Evolutionary conservation across 2,797 vertebrate species (phyloP).

Genomic region (Zalophus californianus): DNA sequence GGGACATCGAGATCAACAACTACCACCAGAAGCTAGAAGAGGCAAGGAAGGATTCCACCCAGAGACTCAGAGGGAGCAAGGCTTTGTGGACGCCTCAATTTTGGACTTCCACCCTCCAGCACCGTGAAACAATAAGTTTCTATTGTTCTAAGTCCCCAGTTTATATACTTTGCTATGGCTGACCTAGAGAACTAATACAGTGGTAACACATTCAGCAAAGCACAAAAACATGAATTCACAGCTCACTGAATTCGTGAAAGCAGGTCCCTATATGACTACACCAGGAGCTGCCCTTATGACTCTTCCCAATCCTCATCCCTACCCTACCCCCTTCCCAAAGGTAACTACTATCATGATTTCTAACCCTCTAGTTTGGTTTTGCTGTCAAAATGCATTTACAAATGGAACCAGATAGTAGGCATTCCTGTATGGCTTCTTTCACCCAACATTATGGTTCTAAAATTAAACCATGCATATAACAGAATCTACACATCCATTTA

Average conservation of each 20-base stretch:
- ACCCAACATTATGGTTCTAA: neutral
- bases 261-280: rapidly evolving
- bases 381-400: neutral
- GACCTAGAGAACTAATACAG: neutral
- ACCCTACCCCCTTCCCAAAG: neutral
- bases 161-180: neutral
- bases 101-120: neutral
- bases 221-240: neutral
- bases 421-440: neutral
- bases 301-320: too few species aligned
- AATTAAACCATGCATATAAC: neutral
- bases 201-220: neutral
- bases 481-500: too few species aligned
- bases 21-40: neutral
- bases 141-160: neutral
- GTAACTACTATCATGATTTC: neutral
- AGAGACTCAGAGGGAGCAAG: neutral
- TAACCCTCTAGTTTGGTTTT: neutral
- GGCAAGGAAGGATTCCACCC: neutral
- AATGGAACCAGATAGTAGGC: neutral
- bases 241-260: neutral
- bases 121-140: neutral
- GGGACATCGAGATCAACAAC: too few species aligned
- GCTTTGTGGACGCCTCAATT: neutral
- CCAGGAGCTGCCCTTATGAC: neutral